Evolutionary conservation across 2,888 invertebrate genomes (phyloP), one percentile per base, ranked within the genome.

Genomic region (Diloba caeruleocephala): DNA sequence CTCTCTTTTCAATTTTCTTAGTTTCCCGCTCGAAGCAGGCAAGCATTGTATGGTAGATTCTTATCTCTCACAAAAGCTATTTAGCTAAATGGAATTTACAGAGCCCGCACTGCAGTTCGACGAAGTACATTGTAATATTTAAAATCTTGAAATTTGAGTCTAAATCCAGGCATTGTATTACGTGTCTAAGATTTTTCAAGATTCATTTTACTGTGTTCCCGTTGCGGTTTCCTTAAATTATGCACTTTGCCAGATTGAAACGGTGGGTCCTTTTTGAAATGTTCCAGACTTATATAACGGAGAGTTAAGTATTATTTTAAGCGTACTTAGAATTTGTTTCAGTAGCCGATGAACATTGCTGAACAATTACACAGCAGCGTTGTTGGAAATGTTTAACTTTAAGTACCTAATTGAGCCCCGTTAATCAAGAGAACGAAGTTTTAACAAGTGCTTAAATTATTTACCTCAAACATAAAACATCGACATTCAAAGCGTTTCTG

Each of bases 31-130:
- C 82, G 82, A 84, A 89, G 82, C 83, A 88, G 81, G 89, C 80
- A 84, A 91, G 89, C 90, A 92, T 92, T 92, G 91, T 92, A 92
- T 91, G 90, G 88, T 86, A 91, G 93, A 93, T 93, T 89, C 89
- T 92, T 93, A 93, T 92, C 93, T 92, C 77, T 84, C 90, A 85
- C 85, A 87, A 92, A 92, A 92, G 92, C 92, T 92, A 92, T 93
- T 93, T 92, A 92, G 89, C 91, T 91, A 92, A 93, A 93, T 93
- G 92, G 93, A 92, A 92, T 93, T 93, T 92, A 92, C 92, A 89
- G 87, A 90, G 90, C 90, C 92, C 87, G 92, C 90, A 91, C 88
- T 92, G 92, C 92, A 92, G 92, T 92, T 92, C 91, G 90, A 90
- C 89, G 85, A 87, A 89, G 90, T 90, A 92, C 89, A 90, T 82